These are phyloP conservation scores for Campopleginae sp. DNA, from an alignment of 2,888 invertebrate species.

Conservation along the genomic window DNA sequence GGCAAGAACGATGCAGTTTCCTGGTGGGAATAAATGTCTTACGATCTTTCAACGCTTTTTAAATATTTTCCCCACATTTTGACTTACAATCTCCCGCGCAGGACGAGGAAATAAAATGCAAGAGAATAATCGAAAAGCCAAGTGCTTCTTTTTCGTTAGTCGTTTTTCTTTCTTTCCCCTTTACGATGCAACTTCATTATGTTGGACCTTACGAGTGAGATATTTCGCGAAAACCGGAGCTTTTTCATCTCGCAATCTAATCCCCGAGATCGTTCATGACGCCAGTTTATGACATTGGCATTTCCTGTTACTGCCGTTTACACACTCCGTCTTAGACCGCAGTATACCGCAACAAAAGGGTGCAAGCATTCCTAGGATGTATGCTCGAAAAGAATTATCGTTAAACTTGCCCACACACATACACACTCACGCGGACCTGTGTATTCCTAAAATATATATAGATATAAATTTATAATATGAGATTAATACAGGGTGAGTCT, in stretches of 20 bases:
- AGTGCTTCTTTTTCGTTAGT: conserved; percentile 23
- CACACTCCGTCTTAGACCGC: conserved; percentile 4
- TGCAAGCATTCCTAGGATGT: not conserved
- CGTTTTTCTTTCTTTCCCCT: not conserved
- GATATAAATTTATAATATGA: not conserved
- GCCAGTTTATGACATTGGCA: conserved; percentile 48
- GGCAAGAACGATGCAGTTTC: not conserved
- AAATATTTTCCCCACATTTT: not conserved
- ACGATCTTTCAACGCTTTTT: not conserved
- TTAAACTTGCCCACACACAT: not conserved
- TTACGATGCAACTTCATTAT: conserved; percentile 25
- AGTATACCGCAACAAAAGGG: not conserved
- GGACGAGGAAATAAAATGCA: not conserved
- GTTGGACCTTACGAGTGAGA: not conserved
- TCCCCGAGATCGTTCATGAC: conserved; percentile 49
- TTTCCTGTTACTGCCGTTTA: conserved; percentile 15
- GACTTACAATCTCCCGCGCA: not conserved
- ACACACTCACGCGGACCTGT: not conserved
- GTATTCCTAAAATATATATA: not conserved
- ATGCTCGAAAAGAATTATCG: not conserved
- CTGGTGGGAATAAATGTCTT: not conserved
- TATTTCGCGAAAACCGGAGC: conserved; percentile 31
- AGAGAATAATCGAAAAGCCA: not conserved
- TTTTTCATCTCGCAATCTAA: conserved; percentile 53
- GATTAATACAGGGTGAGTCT: not conserved